Conservation (phyloP, 2,113 vertebrate genomes). For the Gavia stellata region DNA sequence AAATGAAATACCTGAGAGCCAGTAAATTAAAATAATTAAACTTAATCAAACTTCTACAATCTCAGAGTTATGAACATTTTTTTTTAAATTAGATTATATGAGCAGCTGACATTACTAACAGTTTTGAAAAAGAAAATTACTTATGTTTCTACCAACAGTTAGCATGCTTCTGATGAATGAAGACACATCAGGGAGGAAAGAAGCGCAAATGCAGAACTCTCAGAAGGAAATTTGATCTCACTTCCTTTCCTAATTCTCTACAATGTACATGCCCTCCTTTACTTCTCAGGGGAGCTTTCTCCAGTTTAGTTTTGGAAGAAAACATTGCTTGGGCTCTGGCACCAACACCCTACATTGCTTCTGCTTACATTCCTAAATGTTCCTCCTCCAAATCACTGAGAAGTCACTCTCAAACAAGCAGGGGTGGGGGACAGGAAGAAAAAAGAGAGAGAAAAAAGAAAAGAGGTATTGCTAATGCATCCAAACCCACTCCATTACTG, state of each 20-base stretch:
- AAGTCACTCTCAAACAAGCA: background rate
- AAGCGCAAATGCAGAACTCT: background rate
- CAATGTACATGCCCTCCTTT: background rate
- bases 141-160: background rate
- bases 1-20: background rate
- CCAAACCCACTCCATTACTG: background rate
- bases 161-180: background rate
- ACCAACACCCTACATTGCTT: background rate
- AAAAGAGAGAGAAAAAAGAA: background rate
- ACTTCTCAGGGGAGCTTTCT: background rate
- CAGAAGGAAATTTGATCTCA: background rate
- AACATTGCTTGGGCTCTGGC: background rate
- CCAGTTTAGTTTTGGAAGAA: background rate
- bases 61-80: background rate
- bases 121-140: background rate
- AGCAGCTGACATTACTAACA: background rate
- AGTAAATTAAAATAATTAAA: background rate
- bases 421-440: rapidly evolving
- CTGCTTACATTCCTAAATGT: background rate
- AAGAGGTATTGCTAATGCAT: background rate
- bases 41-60: background rate
- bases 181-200: background rate
- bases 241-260: background rate
- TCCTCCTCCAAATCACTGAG: background rate
- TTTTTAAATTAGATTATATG: rapidly evolving